A percentile compares a stretch with the other conserved stretches of the same genome.
These are phyloP conservation scores for Puffinus mauretanicus DNA, from an alignment of 2,113 vertebrate genomes.

Conservation along the genomic window DNA sequence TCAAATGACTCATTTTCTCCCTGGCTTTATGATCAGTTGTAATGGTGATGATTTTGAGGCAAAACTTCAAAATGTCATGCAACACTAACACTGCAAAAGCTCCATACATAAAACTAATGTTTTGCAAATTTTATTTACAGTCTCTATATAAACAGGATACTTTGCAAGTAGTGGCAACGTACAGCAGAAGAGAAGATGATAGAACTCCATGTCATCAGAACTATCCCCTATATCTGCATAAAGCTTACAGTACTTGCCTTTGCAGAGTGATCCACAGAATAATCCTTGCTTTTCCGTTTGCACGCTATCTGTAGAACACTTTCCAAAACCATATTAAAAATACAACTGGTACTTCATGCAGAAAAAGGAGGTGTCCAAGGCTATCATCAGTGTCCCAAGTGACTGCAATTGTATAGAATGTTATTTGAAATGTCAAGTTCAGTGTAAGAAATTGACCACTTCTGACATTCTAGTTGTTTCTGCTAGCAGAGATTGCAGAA, in stretches of 20 bases:
- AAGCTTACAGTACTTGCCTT: background rate
- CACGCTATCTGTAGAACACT: background rate
- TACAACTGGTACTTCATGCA: background rate
- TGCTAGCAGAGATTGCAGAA: background rate
- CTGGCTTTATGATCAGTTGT: background rate
- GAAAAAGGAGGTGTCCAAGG: background rate
- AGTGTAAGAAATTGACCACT: background rate
- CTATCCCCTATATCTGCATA: background rate
- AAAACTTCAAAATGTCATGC: background rate
- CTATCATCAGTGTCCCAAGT: background rate
- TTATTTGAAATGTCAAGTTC: background rate
- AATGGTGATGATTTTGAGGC: background rate
- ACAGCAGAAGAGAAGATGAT: background rate
- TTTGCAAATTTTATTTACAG: background rate
- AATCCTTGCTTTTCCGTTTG: background rate
- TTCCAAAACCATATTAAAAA: background rate
- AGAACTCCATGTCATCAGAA: background rate
- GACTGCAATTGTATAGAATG: background rate
- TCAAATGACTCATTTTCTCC: conserved; percentile 4
- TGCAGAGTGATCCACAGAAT: background rate
- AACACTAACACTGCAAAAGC: background rate
- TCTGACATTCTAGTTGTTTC: background rate
- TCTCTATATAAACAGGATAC: background rate
- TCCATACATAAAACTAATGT: background rate
- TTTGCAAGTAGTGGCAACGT: background rate